Evolutionary conservation across 2,113 vertebrate species (phyloP).

Genomic region (Dipodomys stephensi): DNA sequence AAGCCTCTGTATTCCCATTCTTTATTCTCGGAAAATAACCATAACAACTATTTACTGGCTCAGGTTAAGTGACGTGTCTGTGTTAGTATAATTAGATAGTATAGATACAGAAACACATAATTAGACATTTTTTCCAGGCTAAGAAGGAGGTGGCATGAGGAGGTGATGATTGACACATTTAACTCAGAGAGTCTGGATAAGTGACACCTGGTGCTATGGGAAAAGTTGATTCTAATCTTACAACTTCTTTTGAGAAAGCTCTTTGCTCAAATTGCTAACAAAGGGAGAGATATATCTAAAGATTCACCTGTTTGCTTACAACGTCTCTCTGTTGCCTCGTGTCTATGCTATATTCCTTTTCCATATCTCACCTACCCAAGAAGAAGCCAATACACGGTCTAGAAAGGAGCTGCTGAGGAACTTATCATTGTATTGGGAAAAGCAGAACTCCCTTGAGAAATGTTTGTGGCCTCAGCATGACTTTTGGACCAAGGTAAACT

Average conservation of each 20-base stretch:
- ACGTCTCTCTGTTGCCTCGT: background rate
- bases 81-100: background rate
- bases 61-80: background rate
- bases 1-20: background rate
- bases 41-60: background rate
- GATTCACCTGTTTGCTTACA: background rate
- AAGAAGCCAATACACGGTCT: background rate
- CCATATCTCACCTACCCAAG: background rate
- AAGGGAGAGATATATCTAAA: background rate
- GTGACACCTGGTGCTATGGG: background rate
- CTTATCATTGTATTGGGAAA: background rate
- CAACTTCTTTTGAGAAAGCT: background rate
- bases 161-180: background rate
- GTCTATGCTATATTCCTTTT: background rate
- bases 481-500: background rate
- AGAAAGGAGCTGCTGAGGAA: background rate
- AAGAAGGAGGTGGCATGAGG: background rate
- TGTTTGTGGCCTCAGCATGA: background rate
- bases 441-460: background rate
- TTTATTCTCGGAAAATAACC: background rate
- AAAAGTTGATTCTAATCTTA: background rate
- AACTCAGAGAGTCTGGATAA: slow-evolving; percentile 9
- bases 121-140: background rate
- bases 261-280: background rate
- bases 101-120: background rate